Base-by-base conservation (phyloP, 2,888 invertebrate genomes). In the Caenorhabditis auriculariae region DNA sequence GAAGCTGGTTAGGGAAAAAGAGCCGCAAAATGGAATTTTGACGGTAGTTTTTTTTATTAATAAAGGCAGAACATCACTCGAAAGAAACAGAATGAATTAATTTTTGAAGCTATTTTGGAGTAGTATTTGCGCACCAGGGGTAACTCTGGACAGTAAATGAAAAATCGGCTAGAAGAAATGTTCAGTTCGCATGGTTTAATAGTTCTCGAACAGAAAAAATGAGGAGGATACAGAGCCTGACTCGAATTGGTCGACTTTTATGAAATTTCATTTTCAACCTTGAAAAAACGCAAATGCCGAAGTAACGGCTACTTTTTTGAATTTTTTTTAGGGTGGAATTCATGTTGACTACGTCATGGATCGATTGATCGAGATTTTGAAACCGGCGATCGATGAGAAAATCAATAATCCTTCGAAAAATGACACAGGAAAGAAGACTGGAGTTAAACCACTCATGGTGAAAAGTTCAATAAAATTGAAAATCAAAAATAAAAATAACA, bases 331-430 rank as follows among this genome's bases (percentile, higher is more conserved):
- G 83, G 98, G 98, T 62, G 98, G 98, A 6, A 88, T 92, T 47
- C 98, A 98, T 82, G 91, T 96, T 9, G 96, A 96, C 83, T 88
- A 93, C 78, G 89, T 96, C 4, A 86, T 89, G 0, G 95, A 98
- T 78, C 87, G 88, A 83, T 87, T 96, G 53, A 89, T 90, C 0
- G 90, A 91, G 81, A 85, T 96, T 32, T 86, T 89, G 57, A 94
- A 94, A 82, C 87, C 89, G 9, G 84, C 92, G 57, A 83, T 84
- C 55, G 92, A 64, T 27, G 32, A 82, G 91, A 91, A 84, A 91
- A 91, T 79, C 91, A 91, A 81, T n/a, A n/a, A n/a, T n/a, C n/a
- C n/a, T n/a, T n/a, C n/a, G n/a, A n/a, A n/a, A n/a, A n/a, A n/a
- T n/a, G n/a, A n/a, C n/a, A n/a, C n/a, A 91, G 91, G 80, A 88